These are phyloP conservation scores for Oxytorus armatus DNA, from an alignment of 2,888 invertebrate genomes.

Conservation along the genomic window DNA sequence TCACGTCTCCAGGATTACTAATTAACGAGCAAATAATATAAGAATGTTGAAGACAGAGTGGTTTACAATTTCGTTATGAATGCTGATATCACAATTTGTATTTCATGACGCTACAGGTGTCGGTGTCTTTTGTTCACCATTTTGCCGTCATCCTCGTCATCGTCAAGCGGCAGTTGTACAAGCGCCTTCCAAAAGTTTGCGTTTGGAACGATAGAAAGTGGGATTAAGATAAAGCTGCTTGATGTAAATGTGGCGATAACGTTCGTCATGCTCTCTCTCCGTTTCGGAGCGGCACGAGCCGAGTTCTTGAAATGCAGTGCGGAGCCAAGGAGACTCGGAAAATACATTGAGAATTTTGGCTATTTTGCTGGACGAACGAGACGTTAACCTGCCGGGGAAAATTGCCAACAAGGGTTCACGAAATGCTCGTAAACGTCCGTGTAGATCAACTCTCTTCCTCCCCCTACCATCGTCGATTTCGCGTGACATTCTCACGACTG, in stretches of 20 bases:
- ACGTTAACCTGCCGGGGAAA: slow-evolving; percentile 70
- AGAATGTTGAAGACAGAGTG: no score
- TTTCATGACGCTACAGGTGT: neutral
- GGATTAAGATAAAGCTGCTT: slow-evolving; percentile 61
- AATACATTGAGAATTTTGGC: slow-evolving; percentile 58
- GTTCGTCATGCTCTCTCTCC: slow-evolving; percentile 51
- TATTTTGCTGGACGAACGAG: slow-evolving; percentile 65
- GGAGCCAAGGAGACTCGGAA: slow-evolving; percentile 4
- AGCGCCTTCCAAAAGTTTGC: slow-evolving; percentile 37
- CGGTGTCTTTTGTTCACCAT: neutral
- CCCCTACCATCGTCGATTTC: slow-evolving; percentile 66
- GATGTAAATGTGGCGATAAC: slow-evolving; percentile 61
- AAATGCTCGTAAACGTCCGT: slow-evolving; percentile 76
- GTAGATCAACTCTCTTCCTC: slow-evolving; percentile 74
- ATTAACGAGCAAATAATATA: slow-evolving; percentile 55
- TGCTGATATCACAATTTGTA: no score
- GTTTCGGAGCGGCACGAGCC: slow-evolving; percentile 29
- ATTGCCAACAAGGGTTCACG: slow-evolving; percentile 72
- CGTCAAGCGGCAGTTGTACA: slow-evolving; percentile 40
- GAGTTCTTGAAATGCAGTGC: slow-evolving; percentile 22
- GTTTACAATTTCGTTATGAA: no score
- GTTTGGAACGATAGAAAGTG: slow-evolving; percentile 48
- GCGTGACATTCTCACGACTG: slow-evolving; percentile 18
- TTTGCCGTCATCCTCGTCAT: slow-evolving; percentile 35
- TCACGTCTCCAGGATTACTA: slow-evolving; percentile 36